phyloP scores from a whole-genome alignment of 2,797 vertebrate genomes.

The Galago senegalensis region DNA sequence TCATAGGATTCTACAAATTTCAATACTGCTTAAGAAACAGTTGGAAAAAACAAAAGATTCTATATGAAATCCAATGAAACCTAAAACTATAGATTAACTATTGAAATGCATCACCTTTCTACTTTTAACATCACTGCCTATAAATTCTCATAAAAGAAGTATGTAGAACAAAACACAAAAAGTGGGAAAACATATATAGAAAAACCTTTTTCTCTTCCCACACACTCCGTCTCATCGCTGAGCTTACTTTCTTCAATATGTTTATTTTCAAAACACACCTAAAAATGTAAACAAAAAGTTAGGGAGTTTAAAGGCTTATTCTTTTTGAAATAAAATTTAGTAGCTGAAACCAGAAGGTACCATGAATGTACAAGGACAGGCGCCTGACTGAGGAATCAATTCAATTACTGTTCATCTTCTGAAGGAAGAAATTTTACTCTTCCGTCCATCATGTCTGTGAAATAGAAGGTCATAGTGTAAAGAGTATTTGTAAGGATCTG shows the following conservation, averaged over 20 bases:
- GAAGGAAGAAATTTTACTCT: neutral
- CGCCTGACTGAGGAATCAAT: neutral
- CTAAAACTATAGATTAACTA: neutral
- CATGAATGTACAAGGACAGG: neutral
- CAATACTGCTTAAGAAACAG: neutral
- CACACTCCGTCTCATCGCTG: neutral
- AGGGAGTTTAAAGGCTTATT: neutral
- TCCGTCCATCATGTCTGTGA: neutral
- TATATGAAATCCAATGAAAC: neutral
- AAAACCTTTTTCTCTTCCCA: neutral
- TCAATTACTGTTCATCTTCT: neutral
- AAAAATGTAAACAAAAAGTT: neutral
- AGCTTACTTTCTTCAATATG: neutral
- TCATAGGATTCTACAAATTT: neutral
- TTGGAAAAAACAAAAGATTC: neutral
- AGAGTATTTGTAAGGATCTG: neutral
- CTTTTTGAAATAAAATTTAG: neutral
- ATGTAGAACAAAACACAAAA: neutral
- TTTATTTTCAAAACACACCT: neutral
- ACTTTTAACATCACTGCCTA: neutral
- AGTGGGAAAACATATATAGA: neutral
- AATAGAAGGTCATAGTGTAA: neutral
- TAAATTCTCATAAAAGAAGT: neutral
- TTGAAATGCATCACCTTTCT: neutral
- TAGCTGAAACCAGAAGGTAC: neutral